A percentile compares a stretch with the other conserved stretches of the same genome.
Conservation (phyloP, 2,888 invertebrate species). For the Platynereis dumerilii region DNA sequence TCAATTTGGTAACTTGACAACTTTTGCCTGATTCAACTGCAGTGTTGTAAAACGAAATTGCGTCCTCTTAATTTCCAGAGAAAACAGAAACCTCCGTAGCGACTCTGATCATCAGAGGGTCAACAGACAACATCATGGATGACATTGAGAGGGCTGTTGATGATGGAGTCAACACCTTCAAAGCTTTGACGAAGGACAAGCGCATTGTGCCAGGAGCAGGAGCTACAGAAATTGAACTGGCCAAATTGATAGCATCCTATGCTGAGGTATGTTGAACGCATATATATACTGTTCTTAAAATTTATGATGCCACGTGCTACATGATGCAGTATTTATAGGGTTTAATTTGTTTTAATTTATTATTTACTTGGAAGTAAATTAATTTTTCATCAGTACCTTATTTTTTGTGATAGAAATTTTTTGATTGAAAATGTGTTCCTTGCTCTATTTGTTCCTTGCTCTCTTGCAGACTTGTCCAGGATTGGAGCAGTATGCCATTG, state of each 20-base stretch:
- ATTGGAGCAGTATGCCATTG: constrained; percentile 94
- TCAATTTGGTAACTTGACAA: too few species aligned
- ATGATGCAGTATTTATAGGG: too few species aligned
- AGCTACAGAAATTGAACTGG: constrained; percentile 92
- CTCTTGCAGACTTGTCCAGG: constrained; percentile 83
- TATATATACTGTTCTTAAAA: too few species aligned
- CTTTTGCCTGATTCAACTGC: too few species aligned
- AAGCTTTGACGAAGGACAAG: constrained; percentile 78
- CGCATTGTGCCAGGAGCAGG: constrained; percentile 90
- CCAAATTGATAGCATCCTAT: constrained; percentile 82
- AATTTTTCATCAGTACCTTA: background rate
- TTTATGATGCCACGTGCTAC: too few species aligned
- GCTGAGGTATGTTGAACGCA: constrained; percentile 73
- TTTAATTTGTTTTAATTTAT: background rate
- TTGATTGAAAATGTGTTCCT: too few species aligned
- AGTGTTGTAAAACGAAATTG: too few species aligned
- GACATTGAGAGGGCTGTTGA: constrained; percentile 98
- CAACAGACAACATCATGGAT: constrained; percentile 98
- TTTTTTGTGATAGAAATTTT: background rate
- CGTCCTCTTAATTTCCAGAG: constrained; percentile 54
- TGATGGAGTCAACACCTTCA: constrained; percentile 98
- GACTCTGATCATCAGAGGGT: constrained; percentile 92
- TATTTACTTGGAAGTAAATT: background rate
- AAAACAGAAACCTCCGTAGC: constrained; percentile 85
- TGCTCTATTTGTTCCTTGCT: constrained; percentile 21